These are phyloP conservation scores for Nansenia antarctica DNA, from an alignment of 2,113 vertebrate species.

Conservation along the genomic window DNA sequence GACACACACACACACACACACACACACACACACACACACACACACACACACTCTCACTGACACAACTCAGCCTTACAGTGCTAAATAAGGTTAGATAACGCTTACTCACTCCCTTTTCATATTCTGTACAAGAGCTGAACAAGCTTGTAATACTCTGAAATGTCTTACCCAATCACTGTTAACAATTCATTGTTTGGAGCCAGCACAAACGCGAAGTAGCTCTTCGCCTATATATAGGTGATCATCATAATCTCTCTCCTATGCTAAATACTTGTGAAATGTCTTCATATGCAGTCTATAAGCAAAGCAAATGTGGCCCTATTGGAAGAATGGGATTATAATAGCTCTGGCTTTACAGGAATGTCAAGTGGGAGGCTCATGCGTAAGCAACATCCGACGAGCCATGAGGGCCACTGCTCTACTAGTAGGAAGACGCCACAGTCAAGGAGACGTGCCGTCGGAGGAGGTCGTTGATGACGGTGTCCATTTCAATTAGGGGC, in stretches of 20 bases:
- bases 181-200: slow-evolving; percentile 41
- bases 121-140: slow-evolving; percentile 45
- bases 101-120: slow-evolving; percentile 38
- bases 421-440: not conserved
- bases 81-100: slow-evolving; percentile 60
- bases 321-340: not conserved
- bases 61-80: slow-evolving; percentile 24
- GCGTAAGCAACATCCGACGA: not conserved
- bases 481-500: slow-evolving; percentile 16
- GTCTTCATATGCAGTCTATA: slow-evolving; percentile 33
- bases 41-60: too few relatives aligned
- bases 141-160: slow-evolving; percentile 44
- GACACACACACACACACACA: too few relatives aligned
- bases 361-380: not conserved
- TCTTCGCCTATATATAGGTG: not conserved
- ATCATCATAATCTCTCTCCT: slow-evolving; percentile 46
- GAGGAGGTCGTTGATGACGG: not conserved
- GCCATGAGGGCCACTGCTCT: not conserved
- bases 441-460: not conserved
- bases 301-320: not conserved
- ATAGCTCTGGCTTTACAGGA: not conserved
- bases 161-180: slow-evolving; percentile 52
- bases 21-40: too few relatives aligned
- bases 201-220: slow-evolving; percentile 43
- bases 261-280: slow-evolving; percentile 28